A percentile compares a stretch with the other conserved stretches of the same genome.
Evolutionary conservation across 2,797 vertebrate genomes (phyloP).

Genomic region (Agapornis canus): DNA sequence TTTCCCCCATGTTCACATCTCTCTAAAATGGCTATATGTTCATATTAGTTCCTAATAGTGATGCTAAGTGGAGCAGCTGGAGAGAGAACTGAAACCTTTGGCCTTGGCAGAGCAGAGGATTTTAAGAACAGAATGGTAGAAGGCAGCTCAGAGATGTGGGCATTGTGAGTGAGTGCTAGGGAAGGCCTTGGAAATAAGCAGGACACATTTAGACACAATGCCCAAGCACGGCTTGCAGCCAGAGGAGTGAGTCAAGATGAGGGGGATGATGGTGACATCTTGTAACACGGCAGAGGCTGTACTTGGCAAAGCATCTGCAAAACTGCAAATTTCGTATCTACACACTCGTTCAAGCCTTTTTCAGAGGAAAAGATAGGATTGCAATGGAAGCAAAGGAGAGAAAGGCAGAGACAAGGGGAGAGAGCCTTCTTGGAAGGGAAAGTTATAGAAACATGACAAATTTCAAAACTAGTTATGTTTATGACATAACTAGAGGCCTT

Average conservation of each 20-base stretch:
- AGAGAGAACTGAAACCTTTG: background rate
- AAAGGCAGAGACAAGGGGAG: background rate
- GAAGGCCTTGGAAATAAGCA: background rate
- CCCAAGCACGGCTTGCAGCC: background rate
- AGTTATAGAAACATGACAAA: background rate
- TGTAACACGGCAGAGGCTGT: background rate
- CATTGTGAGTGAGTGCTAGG: fast-evolving
- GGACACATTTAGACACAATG: background rate
- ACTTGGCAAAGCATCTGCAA: slow-evolving; percentile 28
- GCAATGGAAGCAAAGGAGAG: background rate
- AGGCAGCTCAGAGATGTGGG: background rate
- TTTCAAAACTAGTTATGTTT: background rate
- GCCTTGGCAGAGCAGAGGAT: background rate
- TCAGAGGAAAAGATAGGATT: background rate
- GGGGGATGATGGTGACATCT: slow-evolving; percentile 48
- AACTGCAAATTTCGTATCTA: background rate
- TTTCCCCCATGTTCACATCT: background rate
- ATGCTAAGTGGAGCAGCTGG: background rate
- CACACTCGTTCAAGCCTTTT: background rate
- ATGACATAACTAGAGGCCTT: background rate
- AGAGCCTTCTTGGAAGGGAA: background rate
- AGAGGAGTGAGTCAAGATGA: slow-evolving; percentile 51
- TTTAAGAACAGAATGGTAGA: background rate
- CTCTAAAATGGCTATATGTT: background rate
- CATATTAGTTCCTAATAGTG: background rate